Evolutionary conservation across 2,888 invertebrate species (phyloP), one percentile per base, ranked within the genome.

Genomic region (Lacanobia oleracea): DNA sequence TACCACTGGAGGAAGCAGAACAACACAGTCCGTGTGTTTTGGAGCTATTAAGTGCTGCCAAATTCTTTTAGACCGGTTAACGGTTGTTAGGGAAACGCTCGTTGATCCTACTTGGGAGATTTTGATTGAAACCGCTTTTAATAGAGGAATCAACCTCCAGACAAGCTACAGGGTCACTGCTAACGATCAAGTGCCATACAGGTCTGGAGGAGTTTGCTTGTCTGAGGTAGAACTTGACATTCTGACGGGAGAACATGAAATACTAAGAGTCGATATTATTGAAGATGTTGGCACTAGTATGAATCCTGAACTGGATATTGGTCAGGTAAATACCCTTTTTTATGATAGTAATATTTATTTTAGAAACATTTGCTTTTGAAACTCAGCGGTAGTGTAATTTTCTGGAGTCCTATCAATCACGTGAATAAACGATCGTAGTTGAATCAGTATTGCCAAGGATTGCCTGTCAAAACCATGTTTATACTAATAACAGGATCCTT

Each of bases 161-260:
- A 87, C 91, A 0, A 92, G 90, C 77, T 94, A 92, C 78, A 86
- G 85, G 56, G 89, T 90, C 1, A 92, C 84, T 4, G 37, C 75
- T 0, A 91, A 91, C 59, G 95, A 95, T 71, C 87, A 89, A 61
- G 75, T 86, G 33, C 78, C 85, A 1, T 91, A 92, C 61, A 91
- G 93, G 69, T 72, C 97, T 57, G 97, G 96, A 83, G 97, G 97
- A 2, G 96, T 96, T 0, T 94, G 96, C 2, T 93, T 97, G 9
- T 90, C 96, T 16, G 98, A 98, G 92, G 97, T 98, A 0, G 97
- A 98, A 90, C 89, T 98, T 0, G 98, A 98, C 89, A 91, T 98
- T 27, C 90, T 98, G 63, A 98, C 98, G 0, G 98, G 98, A 45
- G 97, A 97, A 87, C 96, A 97, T 81, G 94, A 97, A 81, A 91